phyloP scores from a whole-genome alignment of 2,888 invertebrate genomes.

The Agriopis aurantiaria region DNA sequence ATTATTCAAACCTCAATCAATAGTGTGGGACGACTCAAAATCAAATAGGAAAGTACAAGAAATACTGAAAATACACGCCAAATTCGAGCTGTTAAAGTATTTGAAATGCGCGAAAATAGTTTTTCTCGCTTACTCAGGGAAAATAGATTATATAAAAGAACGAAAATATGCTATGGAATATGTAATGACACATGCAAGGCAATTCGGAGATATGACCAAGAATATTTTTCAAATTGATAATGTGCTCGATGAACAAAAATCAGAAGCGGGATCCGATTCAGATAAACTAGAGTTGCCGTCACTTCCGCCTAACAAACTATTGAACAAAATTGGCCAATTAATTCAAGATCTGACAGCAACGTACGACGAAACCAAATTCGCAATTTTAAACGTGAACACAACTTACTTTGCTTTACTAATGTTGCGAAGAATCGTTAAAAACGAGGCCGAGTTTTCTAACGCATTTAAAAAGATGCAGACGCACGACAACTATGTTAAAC shows the following conservation, averaged over 20 bases:
- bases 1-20: not conserved
- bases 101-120: slow-evolving; percentile 6
- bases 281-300: not conserved
- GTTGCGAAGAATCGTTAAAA: slow-evolving; percentile 3
- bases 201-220: not conserved
- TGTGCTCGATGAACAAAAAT: not conserved
- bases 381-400: slow-evolving; percentile 6
- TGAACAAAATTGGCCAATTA: not conserved
- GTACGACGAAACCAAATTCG: slow-evolving; percentile 1
- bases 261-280: not conserved
- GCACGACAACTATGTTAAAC: slow-evolving; percentile 4
- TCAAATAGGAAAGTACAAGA: not conserved
- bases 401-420: slow-evolving; percentile 1
- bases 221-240: not conserved
- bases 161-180: slow-evolving; percentile 4
- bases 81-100: not conserved
- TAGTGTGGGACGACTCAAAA: slow-evolving; percentile 1
- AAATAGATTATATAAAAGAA: not conserved
- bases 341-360: not conserved
- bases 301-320: not conserved
- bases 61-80: not conserved
- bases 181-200: slow-evolving; percentile 6
- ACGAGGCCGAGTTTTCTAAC: not conserved
- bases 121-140: slow-evolving; percentile 1
- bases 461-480: slow-evolving; percentile 3